Base-by-base conservation (phyloP, 2,797 vertebrate genomes). In the Meda fulgida region DNA sequence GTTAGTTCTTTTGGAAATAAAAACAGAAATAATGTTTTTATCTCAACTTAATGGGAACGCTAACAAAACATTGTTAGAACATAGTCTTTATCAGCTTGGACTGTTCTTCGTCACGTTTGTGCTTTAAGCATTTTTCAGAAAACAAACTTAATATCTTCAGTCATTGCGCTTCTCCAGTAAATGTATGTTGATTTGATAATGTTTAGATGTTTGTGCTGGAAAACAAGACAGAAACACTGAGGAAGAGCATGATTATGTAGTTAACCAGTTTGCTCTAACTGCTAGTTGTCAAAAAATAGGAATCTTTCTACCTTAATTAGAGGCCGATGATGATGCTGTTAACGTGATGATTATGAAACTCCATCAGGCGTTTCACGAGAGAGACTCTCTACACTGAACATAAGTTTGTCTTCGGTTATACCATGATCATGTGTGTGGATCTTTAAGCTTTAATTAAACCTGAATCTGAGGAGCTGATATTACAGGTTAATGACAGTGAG, bases 381-480 rank as follows among this genome's bases (percentile, higher is more conserved):
- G 18, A n/a, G 26, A 21, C 70, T 18, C 26, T 73, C 26, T 31
- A 31, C 71, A 31, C 9, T 73, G 18, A 72, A 48, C 43, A 46
- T 7, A 19, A 34, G 31, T 19, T 18, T 34, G 7, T 67, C n/a
- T 26, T 19, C 7, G 48, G 21, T 73, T 29, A 31, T 1, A 31
- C 3, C 19, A 7, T 34, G 43, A 29, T 73, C 31, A 7, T 13
- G 71, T 55, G 72, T 55, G 48, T 14, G 4, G 21, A 36, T n/a
- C 11, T 55, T n/a, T 14, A 38, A 7, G 16, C 1, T 81, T 51
- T 78, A 70, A 82, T 82, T 89, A 88, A 79, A 79, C 31, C 43
- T 60, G 63, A 75, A 84, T n/a, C 53, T 51, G 82, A 18, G 53
- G 58, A 80, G 67, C 65, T 63, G 71, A 86, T 43, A 82, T 40